Evolutionary conservation across 1,140 invertebrate species (phyloP), one percentile per base, ranked within the genome.

Genomic region (Anadara kagoshimensis): DNA sequence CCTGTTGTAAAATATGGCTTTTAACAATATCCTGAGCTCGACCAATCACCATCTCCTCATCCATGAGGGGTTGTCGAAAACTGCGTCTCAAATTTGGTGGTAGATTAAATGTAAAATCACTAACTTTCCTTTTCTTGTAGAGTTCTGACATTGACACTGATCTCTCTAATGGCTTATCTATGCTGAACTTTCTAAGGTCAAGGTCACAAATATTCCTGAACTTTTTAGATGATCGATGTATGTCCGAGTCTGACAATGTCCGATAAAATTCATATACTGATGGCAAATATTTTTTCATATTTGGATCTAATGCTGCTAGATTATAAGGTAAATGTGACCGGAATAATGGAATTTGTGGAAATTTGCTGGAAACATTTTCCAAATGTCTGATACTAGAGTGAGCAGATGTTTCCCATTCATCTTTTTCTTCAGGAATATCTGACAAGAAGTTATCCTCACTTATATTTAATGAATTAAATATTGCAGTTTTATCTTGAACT

Each of bases 371-470:
- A 45, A 49, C 41, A 36, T 36, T 36, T 41, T 71, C 69, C n/a
- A 71, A 44, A 24, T 51, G 69, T 29, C 44, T 71, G 29, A 56
- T 61, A 71, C 69, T 63, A 14, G 69, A 71, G 26, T 62, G 36
- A 14, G 69, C 56, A n/a, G 69, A 75, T 56, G 59, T 70, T 62
- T 79, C 76, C 49, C 73, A 64, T n/a, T 83, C 81, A 45, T 83
- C 81, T 65, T 75, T 80, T 61, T 85, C 83, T 64, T 85, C 83
- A 7, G 83, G 83, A 41, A 85, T 85, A 69, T 85, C 83, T 20
- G 82, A 83, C 22, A 85, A 57, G 56, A 83, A 77, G 26, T 85
- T 83, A 24, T 85, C 83, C 62, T 85, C 83, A 51, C 77, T 79
- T 36, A 82, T 54, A 65, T 80, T 57, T 22, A 64, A 53, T 45